Evolutionary conservation across 2,113 vertebrate genomes (phyloP).

Genomic region (Mus pahari): DNA sequence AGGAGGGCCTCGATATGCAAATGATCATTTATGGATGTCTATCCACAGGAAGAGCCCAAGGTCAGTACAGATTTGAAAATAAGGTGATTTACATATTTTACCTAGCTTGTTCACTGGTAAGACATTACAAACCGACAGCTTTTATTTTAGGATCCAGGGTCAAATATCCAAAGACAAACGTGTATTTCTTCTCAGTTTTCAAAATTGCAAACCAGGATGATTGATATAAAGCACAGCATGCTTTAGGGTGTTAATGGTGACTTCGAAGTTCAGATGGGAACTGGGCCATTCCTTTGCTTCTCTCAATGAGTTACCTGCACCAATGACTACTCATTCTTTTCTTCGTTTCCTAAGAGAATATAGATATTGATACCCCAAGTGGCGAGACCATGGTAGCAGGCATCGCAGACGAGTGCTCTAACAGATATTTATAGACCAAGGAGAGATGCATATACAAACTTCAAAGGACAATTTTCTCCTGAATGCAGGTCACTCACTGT

Average conservation of each 20-base stretch:
- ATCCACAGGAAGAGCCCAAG: slow-evolving; percentile 94
- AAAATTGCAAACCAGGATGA: neutral
- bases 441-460: neutral
- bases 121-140: neutral
- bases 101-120: neutral
- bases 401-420: neutral
- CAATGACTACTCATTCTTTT: neutral
- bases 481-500: neutral
- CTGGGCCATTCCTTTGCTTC: neutral
- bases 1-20: slow-evolving; percentile 97
- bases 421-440: neutral
- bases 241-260: neutral
- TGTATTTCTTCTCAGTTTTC: slow-evolving; percentile 35
- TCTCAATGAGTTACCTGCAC: neutral
- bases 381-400: neutral
- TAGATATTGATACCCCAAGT: neutral
- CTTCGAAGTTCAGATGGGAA: slow-evolving; percentile 13
- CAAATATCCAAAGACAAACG: neutral
- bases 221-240: neutral
- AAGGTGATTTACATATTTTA: neutral
- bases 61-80: slow-evolving; percentile 77
- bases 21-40: slow-evolving; percentile 98
- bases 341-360: neutral
- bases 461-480: neutral
- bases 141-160: neutral